Evolutionary conservation across 2,113 vertebrate genomes (phyloP).

Genomic region (Ageneiosus marmoratus): DNA sequence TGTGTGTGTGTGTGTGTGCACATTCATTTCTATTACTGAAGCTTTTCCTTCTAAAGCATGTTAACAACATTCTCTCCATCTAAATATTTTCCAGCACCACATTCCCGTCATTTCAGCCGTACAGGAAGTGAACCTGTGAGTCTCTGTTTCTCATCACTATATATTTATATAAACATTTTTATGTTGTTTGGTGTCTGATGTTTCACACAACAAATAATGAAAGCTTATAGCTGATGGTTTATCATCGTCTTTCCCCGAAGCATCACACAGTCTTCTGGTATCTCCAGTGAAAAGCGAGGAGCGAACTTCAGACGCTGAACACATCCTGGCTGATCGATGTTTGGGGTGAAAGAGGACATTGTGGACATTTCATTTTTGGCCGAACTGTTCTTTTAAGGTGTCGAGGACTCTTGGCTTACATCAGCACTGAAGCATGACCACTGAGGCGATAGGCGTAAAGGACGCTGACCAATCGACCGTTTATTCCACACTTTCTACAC

Average conservation of each 20-base stretch:
- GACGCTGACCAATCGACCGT: background rate
- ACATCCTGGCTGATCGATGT: background rate
- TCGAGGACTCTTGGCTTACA: constrained; percentile 40
- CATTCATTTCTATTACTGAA: background rate
- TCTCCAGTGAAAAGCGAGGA: background rate
- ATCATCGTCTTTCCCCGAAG: background rate
- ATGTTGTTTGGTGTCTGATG: background rate
- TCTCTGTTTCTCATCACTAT: background rate
- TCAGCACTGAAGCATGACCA: constrained; percentile 43
- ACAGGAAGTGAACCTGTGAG: constrained; percentile 2
- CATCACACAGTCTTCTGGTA: background rate
- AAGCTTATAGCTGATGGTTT: background rate
- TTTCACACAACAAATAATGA: background rate
- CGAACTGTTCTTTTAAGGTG: constrained; percentile 33
- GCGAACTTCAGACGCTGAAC: constrained; percentile 16
- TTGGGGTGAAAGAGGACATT: constrained; percentile 28
- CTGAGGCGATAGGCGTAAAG: constrained; percentile 36
- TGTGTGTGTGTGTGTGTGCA: background rate
- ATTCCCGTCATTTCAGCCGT: background rate
- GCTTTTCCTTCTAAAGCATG: constrained; percentile 25
- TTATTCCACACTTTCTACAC: constrained; percentile 7
- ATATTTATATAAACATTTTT: background rate
- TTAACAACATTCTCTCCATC: constrained; percentile 1
- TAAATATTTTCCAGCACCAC: constrained; percentile 22
- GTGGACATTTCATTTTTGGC: constrained; percentile 27